Evolutionary conservation across 2,797 vertebrate species (phyloP), one percentile per base, ranked within the genome.

Genomic region (Cygnus olor): DNA sequence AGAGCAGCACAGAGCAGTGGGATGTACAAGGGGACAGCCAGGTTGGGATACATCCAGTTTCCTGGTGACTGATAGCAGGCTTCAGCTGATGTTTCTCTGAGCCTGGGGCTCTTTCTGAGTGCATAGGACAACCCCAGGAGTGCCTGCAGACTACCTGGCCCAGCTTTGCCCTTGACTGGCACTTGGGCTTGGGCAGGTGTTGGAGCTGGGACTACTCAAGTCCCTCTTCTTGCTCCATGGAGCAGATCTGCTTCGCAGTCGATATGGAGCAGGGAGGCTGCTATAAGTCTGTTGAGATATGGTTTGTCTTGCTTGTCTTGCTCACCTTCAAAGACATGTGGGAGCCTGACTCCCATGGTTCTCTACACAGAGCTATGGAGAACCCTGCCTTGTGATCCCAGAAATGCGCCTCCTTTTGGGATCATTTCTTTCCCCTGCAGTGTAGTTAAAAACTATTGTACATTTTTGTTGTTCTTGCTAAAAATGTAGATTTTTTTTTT

Each of bases 21-120:
- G 5, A 9, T 2, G 0, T 32, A 3, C 0, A 2, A 10, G 3
- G 6, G 18, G 27, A 15, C 32, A 64, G 61, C 18, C 38, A 64
- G 38, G 30, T 14, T 42, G 24, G 12, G 40, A 18, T 27, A 54
- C 11, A 65, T 22, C 5, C 5, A 40, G 20, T 51, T 77, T 95
- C 80, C 53, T 8, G 21, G 22, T 28, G 42, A 18, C 57, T 45
- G 36, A 10, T 28, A 32, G 27, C 22, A 27, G 40, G 49, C 70
- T 64, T 42, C 49, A 83, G 18, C 15, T 57, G 60, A 16, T 69
- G 11, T 36, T 57, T 73, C 53, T 64, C 61, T 30, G 36, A 7
- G 11, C 10, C 51, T 64, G 38, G 6, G 4, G 40, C 61, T 64
- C 38, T 42, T 64, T 38, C 27, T 42, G 27, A 13, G 27, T 12